These are phyloP conservation scores for Phymatocera aterrima DNA, from an alignment of 2,888 invertebrate species.

Conservation along the genomic window DNA sequence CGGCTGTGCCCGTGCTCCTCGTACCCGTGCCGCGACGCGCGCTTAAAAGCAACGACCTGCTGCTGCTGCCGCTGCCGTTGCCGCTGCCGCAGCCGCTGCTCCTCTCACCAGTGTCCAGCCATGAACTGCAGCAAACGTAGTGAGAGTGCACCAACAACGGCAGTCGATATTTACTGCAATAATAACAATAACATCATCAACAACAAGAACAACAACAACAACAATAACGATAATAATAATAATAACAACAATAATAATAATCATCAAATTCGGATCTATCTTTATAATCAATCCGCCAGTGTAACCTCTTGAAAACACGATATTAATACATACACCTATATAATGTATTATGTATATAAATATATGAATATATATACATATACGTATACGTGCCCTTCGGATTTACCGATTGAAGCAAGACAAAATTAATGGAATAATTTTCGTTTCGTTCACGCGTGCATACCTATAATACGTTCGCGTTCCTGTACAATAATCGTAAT, in stretches of 20 bases:
- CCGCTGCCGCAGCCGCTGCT: neutral
- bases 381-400: neutral
- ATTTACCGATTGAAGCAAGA: neutral
- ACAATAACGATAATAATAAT: neutral
- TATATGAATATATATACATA: neutral
- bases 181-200: too few species aligned
- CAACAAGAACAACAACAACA: neutral
- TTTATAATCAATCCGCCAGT: too few species aligned
- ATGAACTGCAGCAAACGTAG: conserved; percentile 42
- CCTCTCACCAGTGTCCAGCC: conserved; percentile 18
- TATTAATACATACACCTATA: too few species aligned
- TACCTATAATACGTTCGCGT: neutral
- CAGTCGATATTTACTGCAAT: neutral
- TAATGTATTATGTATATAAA: neutral
- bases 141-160: conserved; percentile 37
- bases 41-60: conserved; percentile 9
- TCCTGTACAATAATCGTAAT: neutral
- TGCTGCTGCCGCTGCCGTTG: neutral
- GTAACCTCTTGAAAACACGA: too few species aligned
- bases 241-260: too few species aligned
- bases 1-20: neutral
- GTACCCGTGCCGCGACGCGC: neutral
- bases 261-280: too few species aligned
- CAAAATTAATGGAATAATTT: too few species aligned
- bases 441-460: too few species aligned